These are phyloP conservation scores for Theropithecus gelada DNA, from an alignment of 2,113 vertebrate genomes.

Conservation along the genomic window DNA sequence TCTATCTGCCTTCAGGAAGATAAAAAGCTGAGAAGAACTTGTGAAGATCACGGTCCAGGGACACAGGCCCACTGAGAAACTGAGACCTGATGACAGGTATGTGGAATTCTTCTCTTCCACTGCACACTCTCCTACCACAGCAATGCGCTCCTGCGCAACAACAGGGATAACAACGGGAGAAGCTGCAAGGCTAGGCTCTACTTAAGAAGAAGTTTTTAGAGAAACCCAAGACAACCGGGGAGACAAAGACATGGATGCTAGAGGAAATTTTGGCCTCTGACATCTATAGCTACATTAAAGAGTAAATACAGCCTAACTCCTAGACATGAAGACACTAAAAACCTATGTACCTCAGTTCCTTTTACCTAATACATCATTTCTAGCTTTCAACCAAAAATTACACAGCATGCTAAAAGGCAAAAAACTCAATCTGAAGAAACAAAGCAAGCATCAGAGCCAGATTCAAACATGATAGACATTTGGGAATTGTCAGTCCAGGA, in stretches of 20 bases:
- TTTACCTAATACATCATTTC: not conserved
- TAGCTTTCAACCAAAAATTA: not conserved
- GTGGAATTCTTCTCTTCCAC: not conserved
- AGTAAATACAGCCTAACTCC: not conserved
- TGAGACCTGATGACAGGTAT: not conserved
- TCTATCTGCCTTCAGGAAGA: not conserved
- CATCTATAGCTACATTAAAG: not conserved
- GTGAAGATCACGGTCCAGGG: not conserved
- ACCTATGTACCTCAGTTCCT: not conserved
- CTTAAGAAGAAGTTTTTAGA: not conserved
- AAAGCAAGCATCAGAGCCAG: not conserved
- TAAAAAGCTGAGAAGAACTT: not conserved
- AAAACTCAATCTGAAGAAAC: not conserved
- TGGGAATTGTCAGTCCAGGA: not conserved
- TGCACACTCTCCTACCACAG: fast-evolving
- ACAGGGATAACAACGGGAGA: fast-evolving
- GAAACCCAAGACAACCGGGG: not conserved
- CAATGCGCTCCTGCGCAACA: not conserved
- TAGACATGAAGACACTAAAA: not conserved
- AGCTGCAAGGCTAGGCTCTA: not conserved
- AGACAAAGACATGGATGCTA: not conserved
- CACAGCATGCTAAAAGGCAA: not conserved
- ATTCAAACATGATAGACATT: not conserved
- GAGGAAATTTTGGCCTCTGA: not conserved
- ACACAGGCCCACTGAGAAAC: not conserved